phyloP scores from a whole-genome alignment of 1,140 invertebrate species.

The Drosophila aff. region DNA sequence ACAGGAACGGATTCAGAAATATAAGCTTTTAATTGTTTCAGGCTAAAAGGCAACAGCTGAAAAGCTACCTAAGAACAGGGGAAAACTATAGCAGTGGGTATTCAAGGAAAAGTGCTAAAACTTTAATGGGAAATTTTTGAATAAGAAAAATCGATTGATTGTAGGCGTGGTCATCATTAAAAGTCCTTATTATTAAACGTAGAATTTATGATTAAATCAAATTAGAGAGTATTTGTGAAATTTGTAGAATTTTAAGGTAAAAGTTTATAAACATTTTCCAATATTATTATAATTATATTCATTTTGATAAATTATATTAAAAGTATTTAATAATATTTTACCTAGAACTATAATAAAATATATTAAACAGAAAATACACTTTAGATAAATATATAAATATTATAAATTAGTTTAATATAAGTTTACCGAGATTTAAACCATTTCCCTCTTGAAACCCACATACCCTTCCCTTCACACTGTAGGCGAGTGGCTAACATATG shows the following conservation, averaged over 20 bases:
- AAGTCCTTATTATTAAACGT: not conserved
- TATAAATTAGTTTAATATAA: too few species aligned
- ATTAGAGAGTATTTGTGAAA: not conserved
- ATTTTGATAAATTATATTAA: too few species aligned
- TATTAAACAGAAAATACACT: too few species aligned
- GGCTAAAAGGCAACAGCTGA: not conserved
- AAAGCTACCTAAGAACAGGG: not conserved
- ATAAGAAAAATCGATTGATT: not conserved
- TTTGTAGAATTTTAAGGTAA: too few species aligned
- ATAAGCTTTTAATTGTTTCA: constrained; percentile 32
- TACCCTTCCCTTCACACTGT: not conserved
- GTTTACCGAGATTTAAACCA: too few species aligned
- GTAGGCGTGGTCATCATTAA: not conserved
- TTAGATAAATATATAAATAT: too few species aligned
- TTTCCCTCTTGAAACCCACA: not conserved
- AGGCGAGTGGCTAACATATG: constrained; percentile 49
- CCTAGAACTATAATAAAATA: too few species aligned
- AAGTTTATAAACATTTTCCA: too few species aligned
- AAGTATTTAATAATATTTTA: too few species aligned
- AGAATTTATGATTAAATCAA: not conserved
- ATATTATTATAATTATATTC: too few species aligned
- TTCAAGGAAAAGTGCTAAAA: not conserved
- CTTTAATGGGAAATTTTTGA: not conserved
- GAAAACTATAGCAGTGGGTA: not conserved
- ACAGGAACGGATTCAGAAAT: not conserved